These are phyloP conservation scores for Acromyrmex heyeri DNA, from an alignment of 1,140 invertebrate species.

Conservation along the genomic window DNA sequence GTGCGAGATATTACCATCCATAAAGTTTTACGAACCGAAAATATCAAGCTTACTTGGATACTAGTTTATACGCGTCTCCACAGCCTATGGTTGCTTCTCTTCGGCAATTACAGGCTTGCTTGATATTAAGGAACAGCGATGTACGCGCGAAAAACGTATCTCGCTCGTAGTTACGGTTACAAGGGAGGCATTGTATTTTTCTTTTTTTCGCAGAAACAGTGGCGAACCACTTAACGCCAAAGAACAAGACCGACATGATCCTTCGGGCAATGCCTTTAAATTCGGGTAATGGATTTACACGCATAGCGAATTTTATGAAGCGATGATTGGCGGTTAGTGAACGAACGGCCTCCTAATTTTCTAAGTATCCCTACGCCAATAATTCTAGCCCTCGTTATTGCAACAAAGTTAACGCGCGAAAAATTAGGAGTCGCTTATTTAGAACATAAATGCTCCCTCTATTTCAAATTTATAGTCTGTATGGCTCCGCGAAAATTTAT, in stretches of 20 bases:
- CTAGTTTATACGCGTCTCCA: background rate
- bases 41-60: constrained; percentile 68
- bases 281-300: constrained; percentile 35
- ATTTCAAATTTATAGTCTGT: constrained; percentile 17
- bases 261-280: constrained; percentile 23
- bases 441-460: background rate
- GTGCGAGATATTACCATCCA: constrained; percentile 67
- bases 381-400: constrained; percentile 50
- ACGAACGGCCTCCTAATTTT: constrained; percentile 33
- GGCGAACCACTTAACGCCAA: background rate
- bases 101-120: background rate
- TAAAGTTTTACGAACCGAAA: constrained; percentile 78
- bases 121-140: constrained; percentile 18
- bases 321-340: constrained; percentile 50
- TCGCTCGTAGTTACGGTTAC: constrained; percentile 11
- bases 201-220: constrained; percentile 18
- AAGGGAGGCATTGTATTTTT: background rate
- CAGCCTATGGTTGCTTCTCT: constrained; percentile 3
- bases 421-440: constrained; percentile 28
- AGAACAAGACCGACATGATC: background rate
- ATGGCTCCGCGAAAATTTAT: background rate
- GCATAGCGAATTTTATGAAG: constrained; percentile 54
- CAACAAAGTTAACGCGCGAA: constrained; percentile 22
- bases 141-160: constrained; percentile 20
- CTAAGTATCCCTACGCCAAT: constrained; percentile 20